Base-by-base conservation (phyloP, 2,797 vertebrate genomes). In the Heterohyrax brucei region DNA sequence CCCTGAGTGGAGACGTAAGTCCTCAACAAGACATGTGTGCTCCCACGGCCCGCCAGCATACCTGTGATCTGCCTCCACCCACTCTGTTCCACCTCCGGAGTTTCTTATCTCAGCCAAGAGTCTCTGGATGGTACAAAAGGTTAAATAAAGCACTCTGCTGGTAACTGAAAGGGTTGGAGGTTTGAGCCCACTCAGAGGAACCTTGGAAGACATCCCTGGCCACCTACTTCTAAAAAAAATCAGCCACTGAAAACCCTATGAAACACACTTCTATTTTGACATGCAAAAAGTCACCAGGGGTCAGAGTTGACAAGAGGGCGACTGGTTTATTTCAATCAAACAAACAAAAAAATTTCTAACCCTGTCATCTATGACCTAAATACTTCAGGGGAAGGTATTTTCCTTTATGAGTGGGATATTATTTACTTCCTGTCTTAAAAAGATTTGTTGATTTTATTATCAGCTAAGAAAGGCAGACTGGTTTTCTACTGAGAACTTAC, bases 391-490 rank as follows among this genome's bases (percentile, higher is more conserved):
- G 72, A 72, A 76, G 12, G 33, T n/a, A 44, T 44, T 48, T 33
- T 66, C 59, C 53, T 21, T 21, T 5, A 0, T 79, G 22, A 14
- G 10, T 33, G 33, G 53, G 75, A 26, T 3, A 53, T 18, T 8
- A 53, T 75, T 61, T 21, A 19, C 5, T 8, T 77, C 80, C 93
- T 72, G 16, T 73, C 79, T 79, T 78, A 59, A 85, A 88, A 92
- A 53, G 12, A 7, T 39, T 21, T 19, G 7, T 18, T 95, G 61
- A 30, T 61, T 76, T 73, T 26, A 33, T 50, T 22, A 12, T 0
- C 1, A 46, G 19, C 16, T 76, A 56, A 77, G 64, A 91, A 59
- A 93, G 16, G 30, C 62, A 56, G 28, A 24, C 59, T n/a, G 19
- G 16, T n/a, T 30, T 66, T 93, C 76, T 77, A 18, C 26, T 8